A percentile compares a stretch with the other conserved stretches of the same genome.
These are phyloP conservation scores for Myotis planiceps DNA, from an alignment of 2,797 vertebrate genomes.

Conservation along the genomic window DNA sequence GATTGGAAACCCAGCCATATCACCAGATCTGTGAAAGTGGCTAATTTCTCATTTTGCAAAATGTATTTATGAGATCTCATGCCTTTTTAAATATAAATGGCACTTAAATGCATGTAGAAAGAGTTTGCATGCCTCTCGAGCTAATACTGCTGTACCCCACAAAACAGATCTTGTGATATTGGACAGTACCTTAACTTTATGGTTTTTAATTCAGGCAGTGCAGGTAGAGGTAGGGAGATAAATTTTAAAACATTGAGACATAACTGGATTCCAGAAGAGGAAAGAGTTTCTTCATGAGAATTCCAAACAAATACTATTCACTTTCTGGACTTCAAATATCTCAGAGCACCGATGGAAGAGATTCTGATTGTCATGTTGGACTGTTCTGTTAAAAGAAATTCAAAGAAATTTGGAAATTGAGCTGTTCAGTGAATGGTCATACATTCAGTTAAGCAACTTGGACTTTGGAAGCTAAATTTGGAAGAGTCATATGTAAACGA, in stretches of 20 bases:
- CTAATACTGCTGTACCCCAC: constrained; percentile 69
- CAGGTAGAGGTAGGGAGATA: constrained; percentile 80
- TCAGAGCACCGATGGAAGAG: constrained; percentile 84
- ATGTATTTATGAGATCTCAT: constrained; percentile 78
- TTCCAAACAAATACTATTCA: constrained; percentile 84
- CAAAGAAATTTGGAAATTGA: constrained; percentile 80
- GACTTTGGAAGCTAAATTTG: constrained; percentile 86
- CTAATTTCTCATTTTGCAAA: constrained; percentile 72
- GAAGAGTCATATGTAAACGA: constrained; percentile 84
- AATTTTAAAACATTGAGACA: constrained; percentile 76
- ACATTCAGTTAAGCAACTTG: constrained; percentile 84
- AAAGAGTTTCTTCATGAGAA: constrained; percentile 86
- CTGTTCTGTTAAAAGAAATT: constrained; percentile 81
- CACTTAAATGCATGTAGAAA: constrained; percentile 70
- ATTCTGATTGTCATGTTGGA: constrained; percentile 83
- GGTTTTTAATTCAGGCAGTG: constrained; percentile 79
- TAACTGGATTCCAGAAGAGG: constrained; percentile 87
- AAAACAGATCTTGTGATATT: constrained; percentile 88
- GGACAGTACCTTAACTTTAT: constrained; percentile 76
- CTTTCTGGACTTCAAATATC: constrained; percentile 85
- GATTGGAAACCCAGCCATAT: constrained; percentile 97
- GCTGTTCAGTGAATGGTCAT: constrained; percentile 82
- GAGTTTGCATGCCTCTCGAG: constrained; percentile 75
- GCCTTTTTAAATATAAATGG: constrained; percentile 69
- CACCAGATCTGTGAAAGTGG: constrained; percentile 93